These are phyloP conservation scores for Pseudomyrmex pallidus DNA, from an alignment of 1,140 invertebrate genomes.

Conservation along the genomic window DNA sequence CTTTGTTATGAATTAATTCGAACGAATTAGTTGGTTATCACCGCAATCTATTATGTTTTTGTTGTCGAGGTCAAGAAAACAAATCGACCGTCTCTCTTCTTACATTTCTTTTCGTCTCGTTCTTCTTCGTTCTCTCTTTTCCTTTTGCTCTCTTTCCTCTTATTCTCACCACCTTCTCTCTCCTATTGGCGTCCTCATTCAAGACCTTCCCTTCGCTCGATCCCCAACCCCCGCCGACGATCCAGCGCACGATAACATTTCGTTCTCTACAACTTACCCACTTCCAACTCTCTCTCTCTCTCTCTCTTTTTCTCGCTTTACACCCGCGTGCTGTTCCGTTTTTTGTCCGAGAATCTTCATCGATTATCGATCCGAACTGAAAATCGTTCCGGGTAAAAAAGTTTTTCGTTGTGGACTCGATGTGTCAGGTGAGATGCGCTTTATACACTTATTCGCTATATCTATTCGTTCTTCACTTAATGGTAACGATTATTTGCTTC, in stretches of 20 bases:
- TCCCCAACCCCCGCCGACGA: constrained; percentile 77
- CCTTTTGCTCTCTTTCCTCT: constrained; percentile 74
- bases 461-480: constrained; percentile 23
- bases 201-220: constrained; percentile 79
- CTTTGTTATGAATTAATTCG: constrained; percentile 4
- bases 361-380: constrained; percentile 71
- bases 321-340: constrained; percentile 66
- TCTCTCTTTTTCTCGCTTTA: constrained; percentile 75
- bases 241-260: constrained; percentile 83
- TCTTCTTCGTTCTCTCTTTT: constrained; percentile 54
- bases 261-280: constrained; percentile 82
- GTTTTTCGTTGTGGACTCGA: constrained; percentile 57
- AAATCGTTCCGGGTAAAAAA: constrained; percentile 64
- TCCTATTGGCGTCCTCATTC: constrained; percentile 79
- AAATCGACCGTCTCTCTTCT: constrained; percentile 80
- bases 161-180: constrained; percentile 58
- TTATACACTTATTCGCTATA: constrained; percentile 13
- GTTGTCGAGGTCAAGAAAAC: constrained; percentile 83
- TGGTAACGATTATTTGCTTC: constrained; percentile 23
- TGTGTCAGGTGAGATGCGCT: constrained; percentile 60
- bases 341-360: constrained; percentile 66
- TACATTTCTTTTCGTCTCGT: constrained; percentile 70
- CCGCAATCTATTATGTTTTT: constrained; percentile 63
- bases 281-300: constrained; percentile 71
- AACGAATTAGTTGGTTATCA: neutral